Conservation (phyloP, 2,888 invertebrate genomes). For the Alviniconcha strummeri region DNA sequence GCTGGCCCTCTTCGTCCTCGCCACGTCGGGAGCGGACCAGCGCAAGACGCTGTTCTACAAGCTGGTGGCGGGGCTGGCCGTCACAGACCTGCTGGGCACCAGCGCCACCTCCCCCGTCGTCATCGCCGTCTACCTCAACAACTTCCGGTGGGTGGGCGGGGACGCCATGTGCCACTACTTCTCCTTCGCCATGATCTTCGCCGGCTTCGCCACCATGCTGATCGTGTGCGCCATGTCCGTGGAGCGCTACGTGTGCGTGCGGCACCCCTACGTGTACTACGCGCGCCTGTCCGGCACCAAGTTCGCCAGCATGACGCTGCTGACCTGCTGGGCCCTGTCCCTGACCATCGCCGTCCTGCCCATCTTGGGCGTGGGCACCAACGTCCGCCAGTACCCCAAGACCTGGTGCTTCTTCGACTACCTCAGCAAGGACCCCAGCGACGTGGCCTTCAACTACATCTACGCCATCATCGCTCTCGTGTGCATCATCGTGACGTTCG, state of each 20-base stretch:
- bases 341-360: conserved; percentile 67
- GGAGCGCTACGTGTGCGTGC: conserved; percentile 70
- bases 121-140: conserved; percentile 63
- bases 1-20: conserved; percentile 68
- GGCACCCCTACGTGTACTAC: conserved; percentile 69
- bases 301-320: conserved; percentile 62
- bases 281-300: conserved; percentile 57
- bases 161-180: conserved; percentile 68
- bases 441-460: conserved; percentile 63
- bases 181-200: conserved; percentile 71
- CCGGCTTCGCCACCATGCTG: conserved; percentile 69
- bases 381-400: conserved; percentile 66
- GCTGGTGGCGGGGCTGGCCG: conserved; percentile 69
- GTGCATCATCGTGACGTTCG: conserved; percentile 56
- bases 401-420: conserved; percentile 74
- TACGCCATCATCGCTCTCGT: conserved; percentile 65
- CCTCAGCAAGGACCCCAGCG: conserved; percentile 53
- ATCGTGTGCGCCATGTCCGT: conserved; percentile 73
- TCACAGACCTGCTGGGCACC: conserved; percentile 72
- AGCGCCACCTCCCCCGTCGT: conserved; percentile 66
- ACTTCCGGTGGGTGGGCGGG: conserved; percentile 67
- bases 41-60: conserved; percentile 71
- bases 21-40: conserved; percentile 60
- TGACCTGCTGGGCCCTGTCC: conserved; percentile 61
- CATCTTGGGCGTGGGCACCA: conserved; percentile 69